Evolutionary conservation across 2,888 invertebrate species (phyloP), one percentile per base, ranked within the genome.

Genomic region (Itoplectis maculator): DNA sequence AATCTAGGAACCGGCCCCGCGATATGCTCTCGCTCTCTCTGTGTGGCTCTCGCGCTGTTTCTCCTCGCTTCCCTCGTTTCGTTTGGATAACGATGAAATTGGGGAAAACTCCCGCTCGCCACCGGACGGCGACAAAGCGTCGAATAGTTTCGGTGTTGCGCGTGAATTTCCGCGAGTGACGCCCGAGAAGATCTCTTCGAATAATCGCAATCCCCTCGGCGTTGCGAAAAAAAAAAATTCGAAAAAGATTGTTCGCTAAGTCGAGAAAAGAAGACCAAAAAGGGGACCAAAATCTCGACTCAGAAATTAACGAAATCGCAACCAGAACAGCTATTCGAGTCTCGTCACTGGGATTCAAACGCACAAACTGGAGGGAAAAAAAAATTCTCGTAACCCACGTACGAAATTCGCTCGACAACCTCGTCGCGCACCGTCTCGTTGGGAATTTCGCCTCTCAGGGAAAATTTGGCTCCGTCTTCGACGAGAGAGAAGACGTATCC

Each of bases 371-470:
- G 18, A 0, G 18, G 18, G 1, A 49, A 18, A 49, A n/a, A 54
- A 23, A 23, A 29, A 29, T 2, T 29, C 29, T 5, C 29, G 3
- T 2, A 29, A 29, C 5, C 29, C 29, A 29, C 29, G 29, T 5
- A 29, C 23, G n/a, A n/a, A 35, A 35, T 15, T 6, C 35, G n/a
- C 1, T n/a, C 5, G 35, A 29, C n/a, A 35, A 35, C 8, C 59
- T 35, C 35, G 59, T 13, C 2, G n/a, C 6, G 4, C 13, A 2
- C 0, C 2, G 13, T 72, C 78, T 65, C 68, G 40, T 47, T 49
- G 49, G 68, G 5, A 73, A 73, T 73, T 23, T 42, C 59, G 20
- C 42, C 8, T 79, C 37, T 35, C 56, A 66, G 23, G n/a, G 61
- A 73, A 66, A 61, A 59, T 61, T 49, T 49, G 69, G 29, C 51